Base-by-base conservation (phyloP, 2,888 invertebrate genomes). In the Venusia cambrica region DNA sequence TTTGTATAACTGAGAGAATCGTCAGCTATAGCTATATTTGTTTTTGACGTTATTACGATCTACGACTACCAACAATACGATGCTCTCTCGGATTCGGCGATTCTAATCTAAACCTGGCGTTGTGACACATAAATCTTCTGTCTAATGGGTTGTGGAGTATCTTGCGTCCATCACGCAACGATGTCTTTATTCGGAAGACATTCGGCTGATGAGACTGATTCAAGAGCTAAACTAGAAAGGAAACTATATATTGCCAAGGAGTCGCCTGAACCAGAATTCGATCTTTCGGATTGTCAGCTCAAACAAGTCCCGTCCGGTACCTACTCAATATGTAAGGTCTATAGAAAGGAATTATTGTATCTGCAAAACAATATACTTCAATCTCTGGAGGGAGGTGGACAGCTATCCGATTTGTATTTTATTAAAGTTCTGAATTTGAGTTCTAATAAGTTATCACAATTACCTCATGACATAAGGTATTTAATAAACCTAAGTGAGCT, bases 221-320 rank as follows among this genome's bases (percentile, higher is more conserved):
- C 57, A 20, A 69, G 73, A 45, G 69, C 76, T 20, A 71, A 58
- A 47, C 47, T 87, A 15, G 84, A 87, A 47, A 68, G 87, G 39
- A 88, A 87, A 62, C 49, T 88, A 30, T 88, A 87, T 46, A 59
- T 88, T 39, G 89, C 89, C 6, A 85, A 83, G 53, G 95, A 95
- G 77, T 93, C 92, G 48, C 96, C 95, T 13, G 95, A 95, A 69
- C 91, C 93, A 32, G 88, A 91, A 40, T 95, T 94, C 73, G 95
- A 96, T 74, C 72, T 96, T 42, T 93, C 94, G 2, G 92, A 92
- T 48, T 96, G 96, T 74, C 90, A 91, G 62, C 76, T 96, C 36
- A 89, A 89, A 53, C 89, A 80, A 59, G 90, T 96, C 31, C 95
- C 96, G 17, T 85, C 91, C 39, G 94, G 94, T 41, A 92, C 94